A percentile compares a stretch with the other conserved stretches of the same genome.
Conservation (phyloP, 2,888 invertebrate species). For the Ommatoiulus sabulosus region DNA sequence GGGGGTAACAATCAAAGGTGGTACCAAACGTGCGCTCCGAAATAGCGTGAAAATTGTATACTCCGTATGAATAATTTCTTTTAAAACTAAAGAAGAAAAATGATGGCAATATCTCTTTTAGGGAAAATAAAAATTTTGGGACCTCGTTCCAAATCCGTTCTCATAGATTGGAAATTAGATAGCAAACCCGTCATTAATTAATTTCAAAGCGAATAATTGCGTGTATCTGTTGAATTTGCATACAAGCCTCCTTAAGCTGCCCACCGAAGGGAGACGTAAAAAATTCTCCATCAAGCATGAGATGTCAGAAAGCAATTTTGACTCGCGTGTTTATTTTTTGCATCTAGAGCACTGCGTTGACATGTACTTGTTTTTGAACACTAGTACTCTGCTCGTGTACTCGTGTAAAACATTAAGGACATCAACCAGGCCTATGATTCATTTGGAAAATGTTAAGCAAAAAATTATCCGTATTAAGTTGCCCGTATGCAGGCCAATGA, state of each 20-base stretch:
- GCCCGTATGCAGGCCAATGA: background rate
- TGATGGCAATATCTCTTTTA: slow-evolving; percentile 17
- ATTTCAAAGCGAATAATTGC: background rate
- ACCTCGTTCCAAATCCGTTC: slow-evolving; percentile 33
- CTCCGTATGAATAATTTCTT: background rate
- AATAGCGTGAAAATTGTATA: slow-evolving; percentile 41
- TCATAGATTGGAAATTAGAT: slow-evolving; percentile 10
- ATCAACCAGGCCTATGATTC: background rate
- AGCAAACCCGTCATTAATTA: slow-evolving; percentile 18
- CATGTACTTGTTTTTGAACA: background rate
- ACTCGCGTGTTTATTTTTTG: background rate
- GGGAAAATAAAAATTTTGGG: background rate
- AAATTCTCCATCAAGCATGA: background rate
- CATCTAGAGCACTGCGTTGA: background rate
- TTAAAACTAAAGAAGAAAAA: slow-evolving; percentile 11
- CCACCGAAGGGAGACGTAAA: background rate
- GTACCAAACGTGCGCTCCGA: slow-evolving; percentile 4
- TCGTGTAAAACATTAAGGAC: slow-evolving; percentile 18
- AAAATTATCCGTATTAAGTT: background rate
- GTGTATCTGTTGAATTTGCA: background rate
- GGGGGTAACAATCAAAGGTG: slow-evolving; percentile 45
- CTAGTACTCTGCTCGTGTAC: background rate
- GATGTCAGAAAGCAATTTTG: background rate
- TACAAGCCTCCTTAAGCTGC: background rate
- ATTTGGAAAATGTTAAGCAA: background rate